Evolutionary conservation across 2,888 invertebrate species (phyloP), one percentile per base, ranked within the genome.

Genomic region (Mongoloraphidia duomilia): DNA sequence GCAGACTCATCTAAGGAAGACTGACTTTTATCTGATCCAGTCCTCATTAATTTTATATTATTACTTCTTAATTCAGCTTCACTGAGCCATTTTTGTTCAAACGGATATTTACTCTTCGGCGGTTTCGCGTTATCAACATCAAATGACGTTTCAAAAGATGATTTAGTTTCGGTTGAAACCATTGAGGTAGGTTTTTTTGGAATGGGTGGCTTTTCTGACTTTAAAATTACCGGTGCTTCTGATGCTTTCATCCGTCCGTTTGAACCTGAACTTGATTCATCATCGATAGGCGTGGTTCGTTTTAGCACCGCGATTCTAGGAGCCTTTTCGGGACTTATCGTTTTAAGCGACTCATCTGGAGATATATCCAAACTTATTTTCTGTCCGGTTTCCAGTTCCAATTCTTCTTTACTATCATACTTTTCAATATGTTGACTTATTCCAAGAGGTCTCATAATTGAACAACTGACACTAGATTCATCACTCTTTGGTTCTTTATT

Each of bases 381-480:
- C 34, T 34, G 17, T 9, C 14, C 12, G 2, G 74, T 59, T 57
- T 76, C 74, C 57, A 77, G 75, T 52, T 76, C 75, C 11, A 82
- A 70, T 58, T 69, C 70, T 45, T 82, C 82, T 54, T 74, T 74
- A 51, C 79, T 77, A 38, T 80, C 79, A 55, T 81, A 74, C 60
- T 73, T 75, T 61, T 79, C 79, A 35, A 79, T 76, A 58, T 80
- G 81, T 64, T 83, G 84, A 3, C 86, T 86, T 56, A 86, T 81
- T 0, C 87, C 87, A 46, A 87, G 68, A 0, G 86, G 83, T 52
- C 83, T 72, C 0, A 86, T 85, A 57, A 87, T 85, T 0, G 87
- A 85, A 62, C 86, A 86, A 63, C 82, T 83, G 0, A 80, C 76
- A 63, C 83, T 83, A 0, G 83, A 83, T 61, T 84, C 83, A 53